A percentile compares a stretch with the other conserved stretches of the same genome.
Conservation (phyloP, 2,888 invertebrate species). For the Sinohyriopsis cumingii region DNA sequence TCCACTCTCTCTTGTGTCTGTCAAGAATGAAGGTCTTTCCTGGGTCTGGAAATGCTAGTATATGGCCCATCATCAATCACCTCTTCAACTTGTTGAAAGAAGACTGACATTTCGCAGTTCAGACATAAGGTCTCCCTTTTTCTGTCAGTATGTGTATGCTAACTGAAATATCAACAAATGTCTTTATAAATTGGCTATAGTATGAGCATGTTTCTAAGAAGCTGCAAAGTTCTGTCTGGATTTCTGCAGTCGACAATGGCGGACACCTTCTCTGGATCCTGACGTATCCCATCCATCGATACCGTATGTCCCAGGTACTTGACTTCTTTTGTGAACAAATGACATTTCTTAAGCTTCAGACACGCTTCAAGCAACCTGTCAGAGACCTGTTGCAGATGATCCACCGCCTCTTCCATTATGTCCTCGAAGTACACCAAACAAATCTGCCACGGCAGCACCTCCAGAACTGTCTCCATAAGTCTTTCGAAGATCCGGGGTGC, state of each 20-base stretch:
- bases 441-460: too few relatives aligned
- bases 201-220: slow-evolving; percentile 19
- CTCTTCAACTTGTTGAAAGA: slow-evolving; percentile 10
- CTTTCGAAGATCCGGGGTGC: too few relatives aligned
- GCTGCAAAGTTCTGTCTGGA: slow-evolving; percentile 15
- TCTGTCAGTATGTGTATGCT: slow-evolving; percentile 12
- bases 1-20: slow-evolving; percentile 15
- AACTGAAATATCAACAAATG: slow-evolving; percentile 16
- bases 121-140: slow-evolving; percentile 8
- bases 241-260: slow-evolving; percentile 2
- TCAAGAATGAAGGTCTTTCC: slow-evolving; percentile 17
- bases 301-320: too few relatives aligned
- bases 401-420: background rate
- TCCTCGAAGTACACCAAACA: too few relatives aligned
- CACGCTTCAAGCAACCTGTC: background rate
- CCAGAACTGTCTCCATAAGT: too few relatives aligned
- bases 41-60: slow-evolving; percentile 13
- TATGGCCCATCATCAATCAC: slow-evolving; percentile 5
- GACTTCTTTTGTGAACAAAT: too few relatives aligned
- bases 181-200: slow-evolving; percentile 11
- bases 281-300: too few relatives aligned
- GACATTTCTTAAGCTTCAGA: too few relatives aligned
- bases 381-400: background rate
- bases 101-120: slow-evolving; percentile 4
- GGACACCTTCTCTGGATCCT: slow-evolving; percentile 1